Evolutionary conservation across 2,797 vertebrate genomes (phyloP), one percentile per base, ranked within the genome.

Genomic region (Lacerta bilineata): DNA sequence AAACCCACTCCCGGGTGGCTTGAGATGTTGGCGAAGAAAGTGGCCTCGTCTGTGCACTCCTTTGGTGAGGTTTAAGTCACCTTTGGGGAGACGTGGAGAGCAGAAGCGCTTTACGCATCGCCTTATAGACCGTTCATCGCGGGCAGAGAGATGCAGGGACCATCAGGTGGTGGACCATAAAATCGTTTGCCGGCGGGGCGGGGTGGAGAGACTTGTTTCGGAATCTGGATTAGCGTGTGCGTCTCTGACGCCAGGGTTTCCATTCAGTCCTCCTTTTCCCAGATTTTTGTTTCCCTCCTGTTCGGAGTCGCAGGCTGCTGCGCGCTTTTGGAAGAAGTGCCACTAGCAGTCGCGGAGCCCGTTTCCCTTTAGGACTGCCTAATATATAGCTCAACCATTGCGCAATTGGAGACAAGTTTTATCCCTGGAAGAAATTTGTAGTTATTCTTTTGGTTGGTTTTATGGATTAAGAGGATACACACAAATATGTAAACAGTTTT

Each of bases 141-240:
- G 90, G 89, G 72, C 43, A 83, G 8, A 33, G 46, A 11, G 80
- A n/a, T 79, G 92, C 91, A 75, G 25, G 72, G 80, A 29, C 66
- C 68, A 68, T 85, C 90, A 89, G 61, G 91, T 86, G 92, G 43
- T 86, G 68, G 39, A 68, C 64, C 59, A 13, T 91, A 82, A 89
- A 92, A 83, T 66, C 84, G 80, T 89, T 86, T 80, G 50, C 1
- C 72, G 29, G 29, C 27, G 69, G 13, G 69, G 69, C 2, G 29
- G 71, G 33, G n/a, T 17, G 13, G 72, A 36, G 64, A 76, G 78
- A 25, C 15, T 33, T 9, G 2, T 8, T 72, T 87, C 80, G 80
- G 43, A 84, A 81, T 84, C 90, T 80, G 27, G 80, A 66, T 89
- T 89, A 39, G 84, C 39, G 23, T 72, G 92, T 79, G 66, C 85